Percentiles rank a stretch among this genome's conserved stretches.
These are phyloP conservation scores for Bergia sp. DNA, from an alignment of 92 coral and sea anemone genomes.

Conservation along the genomic window DNA sequence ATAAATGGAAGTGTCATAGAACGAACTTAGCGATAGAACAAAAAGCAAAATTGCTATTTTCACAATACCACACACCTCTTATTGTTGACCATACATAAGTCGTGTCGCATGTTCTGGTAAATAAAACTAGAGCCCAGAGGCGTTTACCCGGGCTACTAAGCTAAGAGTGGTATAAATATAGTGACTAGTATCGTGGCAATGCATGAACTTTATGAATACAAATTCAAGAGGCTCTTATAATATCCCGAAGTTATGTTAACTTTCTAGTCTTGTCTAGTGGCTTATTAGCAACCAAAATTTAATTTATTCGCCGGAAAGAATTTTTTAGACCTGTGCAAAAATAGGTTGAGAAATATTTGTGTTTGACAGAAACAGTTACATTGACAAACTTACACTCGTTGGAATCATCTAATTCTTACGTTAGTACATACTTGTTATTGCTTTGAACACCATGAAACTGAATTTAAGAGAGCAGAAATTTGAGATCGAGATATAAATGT, in stretches of 20 bases:
- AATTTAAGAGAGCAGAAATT: conserved; percentile 7
- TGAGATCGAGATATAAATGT: not conserved
- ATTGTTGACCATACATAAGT: no score
- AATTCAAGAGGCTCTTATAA: conserved; percentile 15
- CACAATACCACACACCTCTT: no score
- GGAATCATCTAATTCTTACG: not conserved
- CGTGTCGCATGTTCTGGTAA: no score
- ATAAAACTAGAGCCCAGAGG: conserved; percentile 7
- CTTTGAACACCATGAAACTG: conserved; percentile 3
- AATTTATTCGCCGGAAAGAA: not conserved
- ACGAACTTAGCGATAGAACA: no score
- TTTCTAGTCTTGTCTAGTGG: not conserved
- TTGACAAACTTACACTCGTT: not conserved
- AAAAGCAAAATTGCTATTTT: no score
- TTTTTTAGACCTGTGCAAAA: not conserved
- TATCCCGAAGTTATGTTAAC: conserved; percentile 6
- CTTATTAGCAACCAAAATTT: conserved; percentile 6
- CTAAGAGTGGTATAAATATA: not conserved
- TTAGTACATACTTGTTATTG: not conserved
- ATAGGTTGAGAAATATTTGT: not conserved
- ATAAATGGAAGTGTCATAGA: no score
- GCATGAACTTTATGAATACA: conserved; percentile 6
- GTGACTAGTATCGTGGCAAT: conserved; percentile 17
- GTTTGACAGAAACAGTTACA: not conserved
- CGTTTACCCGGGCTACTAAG: not conserved